Evolutionary conservation across 2,797 vertebrate genomes (phyloP).

Genomic region (Mus caroli): DNA sequence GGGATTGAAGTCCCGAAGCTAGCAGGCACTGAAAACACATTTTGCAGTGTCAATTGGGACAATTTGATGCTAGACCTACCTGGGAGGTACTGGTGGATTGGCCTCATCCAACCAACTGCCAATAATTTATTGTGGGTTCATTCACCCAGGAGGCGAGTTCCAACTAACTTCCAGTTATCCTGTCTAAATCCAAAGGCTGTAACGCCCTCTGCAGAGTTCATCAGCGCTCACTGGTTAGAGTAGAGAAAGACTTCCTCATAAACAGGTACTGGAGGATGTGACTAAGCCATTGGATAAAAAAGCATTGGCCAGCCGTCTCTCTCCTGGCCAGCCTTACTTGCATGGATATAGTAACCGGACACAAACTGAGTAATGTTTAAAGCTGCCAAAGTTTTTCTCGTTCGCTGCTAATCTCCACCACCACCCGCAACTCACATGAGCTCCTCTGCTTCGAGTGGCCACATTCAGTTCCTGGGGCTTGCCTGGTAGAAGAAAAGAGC

Average conservation of each 20-base stretch:
- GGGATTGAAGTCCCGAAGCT: neutral
- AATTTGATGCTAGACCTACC: neutral
- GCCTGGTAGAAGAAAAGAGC: neutral
- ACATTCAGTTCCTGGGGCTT: neutral
- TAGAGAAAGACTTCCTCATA: neutral
- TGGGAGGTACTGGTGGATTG: neutral
- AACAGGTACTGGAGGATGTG: neutral
- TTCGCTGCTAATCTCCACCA: too few relatives aligned
- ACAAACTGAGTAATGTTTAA: neutral
- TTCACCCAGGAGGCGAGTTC: too few relatives aligned
- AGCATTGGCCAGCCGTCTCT: neutral
- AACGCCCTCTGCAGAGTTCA: neutral
- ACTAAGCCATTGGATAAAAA: neutral
- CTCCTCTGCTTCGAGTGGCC: neutral
- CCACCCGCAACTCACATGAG: neutral
- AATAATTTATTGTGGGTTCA: neutral
- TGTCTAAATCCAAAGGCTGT: neutral
- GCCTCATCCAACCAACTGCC: neutral
- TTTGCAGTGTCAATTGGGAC: neutral
- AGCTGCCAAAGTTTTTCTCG: neutral
- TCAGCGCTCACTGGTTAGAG: neutral
- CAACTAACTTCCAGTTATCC: neutral
- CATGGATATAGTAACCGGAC: too few relatives aligned
- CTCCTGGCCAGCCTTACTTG: neutral
- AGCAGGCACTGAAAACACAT: too few relatives aligned